Evolutionary conservation across 2,888 invertebrate species (phyloP).

Genomic region (Phrixothrix hirtus): DNA sequence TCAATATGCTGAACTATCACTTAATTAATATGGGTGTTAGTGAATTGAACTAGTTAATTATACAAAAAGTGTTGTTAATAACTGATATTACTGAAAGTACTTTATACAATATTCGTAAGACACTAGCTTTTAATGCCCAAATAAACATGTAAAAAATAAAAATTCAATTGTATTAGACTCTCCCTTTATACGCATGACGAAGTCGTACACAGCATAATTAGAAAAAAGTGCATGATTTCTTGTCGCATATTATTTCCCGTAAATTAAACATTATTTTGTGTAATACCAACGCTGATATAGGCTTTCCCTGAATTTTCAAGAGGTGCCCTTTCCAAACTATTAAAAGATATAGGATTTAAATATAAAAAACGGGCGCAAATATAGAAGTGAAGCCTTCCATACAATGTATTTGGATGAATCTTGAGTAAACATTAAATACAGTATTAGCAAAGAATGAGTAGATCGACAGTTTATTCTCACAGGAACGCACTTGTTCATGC

Average conservation of each 20-base stretch:
- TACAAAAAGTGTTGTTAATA: too few relatives aligned
- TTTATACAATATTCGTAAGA: not conserved
- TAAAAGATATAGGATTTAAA: not conserved
- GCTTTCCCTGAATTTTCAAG: too few relatives aligned
- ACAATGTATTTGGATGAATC: too few relatives aligned
- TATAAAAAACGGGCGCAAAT: not conserved
- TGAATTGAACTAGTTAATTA: too few relatives aligned
- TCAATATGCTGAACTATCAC: too few relatives aligned
- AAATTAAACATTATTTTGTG: not conserved
- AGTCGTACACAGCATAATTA: too few relatives aligned
- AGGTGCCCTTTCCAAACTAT: not conserved
- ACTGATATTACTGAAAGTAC: not conserved
- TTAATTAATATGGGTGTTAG: too few relatives aligned
- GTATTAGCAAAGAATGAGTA: not conserved
- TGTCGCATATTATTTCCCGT: not conserved
- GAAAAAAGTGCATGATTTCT: slow-evolving; percentile 2
- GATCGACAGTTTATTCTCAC: not conserved
- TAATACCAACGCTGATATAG: too few relatives aligned
- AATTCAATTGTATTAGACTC: not conserved
- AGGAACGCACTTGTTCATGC: slow-evolving; percentile 4
- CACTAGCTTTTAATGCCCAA: not conserved
- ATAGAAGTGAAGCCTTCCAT: not conserved
- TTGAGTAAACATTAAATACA: slow-evolving; percentile 5
- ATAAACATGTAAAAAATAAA: not conserved
- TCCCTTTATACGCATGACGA: not conserved